phyloP scores from a whole-genome alignment of 1,140 invertebrate genomes.

The Nilaparvata lugens region DNA sequence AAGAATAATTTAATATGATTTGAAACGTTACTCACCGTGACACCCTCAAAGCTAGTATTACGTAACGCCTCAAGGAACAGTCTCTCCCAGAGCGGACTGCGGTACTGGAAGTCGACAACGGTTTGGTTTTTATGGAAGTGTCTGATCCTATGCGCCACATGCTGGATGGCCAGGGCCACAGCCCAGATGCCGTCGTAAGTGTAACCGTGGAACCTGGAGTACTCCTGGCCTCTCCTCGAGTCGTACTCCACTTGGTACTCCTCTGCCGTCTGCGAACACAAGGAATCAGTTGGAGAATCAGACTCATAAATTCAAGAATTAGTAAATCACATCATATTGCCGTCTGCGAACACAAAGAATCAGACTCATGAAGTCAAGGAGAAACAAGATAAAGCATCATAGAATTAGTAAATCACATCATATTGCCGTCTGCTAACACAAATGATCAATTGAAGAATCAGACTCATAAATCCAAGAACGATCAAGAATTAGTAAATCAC shows the following conservation, averaged over 20 bases:
- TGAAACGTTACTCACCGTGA: slow-evolving; percentile 70
- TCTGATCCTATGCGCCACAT: slow-evolving; percentile 60
- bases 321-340: too few species aligned
- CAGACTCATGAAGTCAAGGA: too few species aligned
- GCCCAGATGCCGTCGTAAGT: slow-evolving; percentile 97
- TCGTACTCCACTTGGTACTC: slow-evolving; percentile 83
- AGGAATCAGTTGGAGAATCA: too few species aligned
- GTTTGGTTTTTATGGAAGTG: slow-evolving; percentile 55
- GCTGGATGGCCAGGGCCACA: slow-evolving; percentile 82
- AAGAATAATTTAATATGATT: too few species aligned
- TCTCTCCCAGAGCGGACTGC: slow-evolving; percentile 77
- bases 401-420: too few species aligned
- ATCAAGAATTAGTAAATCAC: too few species aligned
- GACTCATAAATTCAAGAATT: too few species aligned
- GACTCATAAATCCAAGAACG: too few species aligned
- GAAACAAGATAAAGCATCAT: too few species aligned
- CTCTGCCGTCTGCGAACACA: slow-evolving; percentile 60
- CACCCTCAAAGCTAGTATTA: slow-evolving; percentile 87
- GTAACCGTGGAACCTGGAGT: slow-evolving; percentile 92
- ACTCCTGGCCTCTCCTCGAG: slow-evolving; percentile 62
- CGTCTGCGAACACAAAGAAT: too few species aligned
- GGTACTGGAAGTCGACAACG: slow-evolving; percentile 70
- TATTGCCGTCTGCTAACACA: too few species aligned
- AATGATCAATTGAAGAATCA: too few species aligned
- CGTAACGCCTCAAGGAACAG: slow-evolving; percentile 78